Conservation (phyloP, 2,113 vertebrate species). For the Heliornis fulica region DNA sequence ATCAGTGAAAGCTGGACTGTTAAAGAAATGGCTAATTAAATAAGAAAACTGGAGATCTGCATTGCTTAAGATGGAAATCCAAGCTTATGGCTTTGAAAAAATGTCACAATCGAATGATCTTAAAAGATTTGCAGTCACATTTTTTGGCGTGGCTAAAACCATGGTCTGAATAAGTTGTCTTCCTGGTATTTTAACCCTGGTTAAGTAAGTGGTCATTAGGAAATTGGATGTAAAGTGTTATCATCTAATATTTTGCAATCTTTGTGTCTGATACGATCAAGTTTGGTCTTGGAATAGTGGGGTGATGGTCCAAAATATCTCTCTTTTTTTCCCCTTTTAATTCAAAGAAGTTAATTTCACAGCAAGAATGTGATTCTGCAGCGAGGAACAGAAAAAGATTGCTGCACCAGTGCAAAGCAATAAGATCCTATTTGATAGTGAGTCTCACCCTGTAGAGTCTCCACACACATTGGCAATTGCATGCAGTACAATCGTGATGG, state of each 20-base stretch:
- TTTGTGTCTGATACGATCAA: not conserved
- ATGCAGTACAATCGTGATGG: not conserved
- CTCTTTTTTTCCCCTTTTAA: not conserved
- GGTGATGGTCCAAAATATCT: not conserved
- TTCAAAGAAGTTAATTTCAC: not conserved
- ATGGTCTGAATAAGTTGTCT: not conserved
- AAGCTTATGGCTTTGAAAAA: not conserved
- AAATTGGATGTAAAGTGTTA: not conserved
- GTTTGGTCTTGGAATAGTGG: not conserved
- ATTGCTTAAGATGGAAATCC: not conserved
- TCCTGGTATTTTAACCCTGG: not conserved
- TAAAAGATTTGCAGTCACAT: not conserved
- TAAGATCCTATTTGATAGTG: not conserved
- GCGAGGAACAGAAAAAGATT: not conserved
- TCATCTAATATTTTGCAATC: not conserved
- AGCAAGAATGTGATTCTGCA: not conserved
- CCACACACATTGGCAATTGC: not conserved
- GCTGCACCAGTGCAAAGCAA: not conserved
- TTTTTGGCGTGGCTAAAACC: not conserved
- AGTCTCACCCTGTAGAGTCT: not conserved
- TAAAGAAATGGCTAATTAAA: not conserved
- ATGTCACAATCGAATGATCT: not conserved
- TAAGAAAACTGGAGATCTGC: not conserved
- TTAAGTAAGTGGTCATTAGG: not conserved
- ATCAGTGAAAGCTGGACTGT: not conserved